Percentiles rank a stretch among this genome's conserved stretches.
phyloP scores from a whole-genome alignment of 2,113 vertebrate genomes.

The Crotalus helleri region DNA sequence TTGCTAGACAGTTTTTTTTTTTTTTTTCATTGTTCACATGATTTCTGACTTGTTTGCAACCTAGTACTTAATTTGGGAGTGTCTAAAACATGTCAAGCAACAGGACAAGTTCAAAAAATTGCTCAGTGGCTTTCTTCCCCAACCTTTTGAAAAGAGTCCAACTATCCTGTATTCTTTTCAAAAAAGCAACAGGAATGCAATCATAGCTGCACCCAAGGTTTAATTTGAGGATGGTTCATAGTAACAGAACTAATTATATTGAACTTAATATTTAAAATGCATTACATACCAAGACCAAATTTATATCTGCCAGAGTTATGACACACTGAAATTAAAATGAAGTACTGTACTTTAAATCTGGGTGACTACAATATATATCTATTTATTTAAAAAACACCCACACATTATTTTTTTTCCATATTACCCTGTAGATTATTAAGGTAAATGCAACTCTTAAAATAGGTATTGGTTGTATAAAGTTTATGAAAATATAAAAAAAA shows the following conservation, averaged over 20 bases:
- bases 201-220: not conserved
- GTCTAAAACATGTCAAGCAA: not conserved
- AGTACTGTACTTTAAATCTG: not conserved
- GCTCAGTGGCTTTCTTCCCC: too few relatives aligned
- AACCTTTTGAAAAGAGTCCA: not conserved
- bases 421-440: not conserved
- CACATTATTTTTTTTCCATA: not conserved
- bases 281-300: not conserved
- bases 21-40: not conserved
- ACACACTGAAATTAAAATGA: not conserved
- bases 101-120: not conserved
- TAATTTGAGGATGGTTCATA: not conserved
- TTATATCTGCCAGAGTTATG: not conserved
- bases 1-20: not conserved
- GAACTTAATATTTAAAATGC: not conserved
- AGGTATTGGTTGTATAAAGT: not conserved
- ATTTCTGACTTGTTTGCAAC: not conserved
- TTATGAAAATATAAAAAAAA: not conserved
- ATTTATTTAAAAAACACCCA: not conserved
- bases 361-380: not conserved
- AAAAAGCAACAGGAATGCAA: not conserved
- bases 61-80: not conserved
- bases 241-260: not conserved
- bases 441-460: not conserved
- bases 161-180: not conserved